A percentile compares a stretch with the other conserved stretches of the same genome.
These are phyloP conservation scores for Glossophaga mutica DNA, from an alignment of 2,797 vertebrate genomes.

Conservation along the genomic window DNA sequence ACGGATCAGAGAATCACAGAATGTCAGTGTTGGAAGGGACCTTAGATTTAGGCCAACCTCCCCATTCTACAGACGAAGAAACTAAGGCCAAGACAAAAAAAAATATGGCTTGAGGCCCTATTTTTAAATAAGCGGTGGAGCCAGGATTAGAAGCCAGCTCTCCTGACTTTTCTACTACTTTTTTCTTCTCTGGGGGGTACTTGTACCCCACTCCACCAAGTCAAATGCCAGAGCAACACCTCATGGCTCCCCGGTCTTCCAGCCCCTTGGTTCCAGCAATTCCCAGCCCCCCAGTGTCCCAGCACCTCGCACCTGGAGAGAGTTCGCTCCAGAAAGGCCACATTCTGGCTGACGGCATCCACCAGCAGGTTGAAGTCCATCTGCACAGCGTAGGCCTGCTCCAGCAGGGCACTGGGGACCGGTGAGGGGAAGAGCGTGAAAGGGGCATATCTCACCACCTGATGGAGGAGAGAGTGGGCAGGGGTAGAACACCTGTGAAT, in stretches of 20 bases:
- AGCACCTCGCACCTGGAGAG: conserved; percentile 85
- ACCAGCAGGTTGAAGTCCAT: conserved; percentile 92
- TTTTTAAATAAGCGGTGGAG: neutral
- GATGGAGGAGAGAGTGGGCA: conserved; percentile 42
- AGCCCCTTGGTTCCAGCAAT: neutral
- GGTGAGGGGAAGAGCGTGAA: conserved; percentile 92
- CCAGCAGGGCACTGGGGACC: conserved; percentile 86
- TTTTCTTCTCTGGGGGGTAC: neutral
- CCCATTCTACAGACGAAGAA: conserved; percentile 33
- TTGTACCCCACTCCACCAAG: neutral
- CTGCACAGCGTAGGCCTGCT: conserved; percentile 90
- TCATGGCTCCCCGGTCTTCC: neutral
- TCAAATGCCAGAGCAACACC: neutral
- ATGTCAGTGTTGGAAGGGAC: neutral
- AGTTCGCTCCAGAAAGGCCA: conserved; percentile 87
- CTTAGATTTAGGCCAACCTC: neutral
- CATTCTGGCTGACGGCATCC: conserved; percentile 91
- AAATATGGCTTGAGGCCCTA: neutral
- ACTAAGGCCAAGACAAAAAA: neutral
- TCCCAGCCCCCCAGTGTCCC: neutral
- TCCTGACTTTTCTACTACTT: neutral
- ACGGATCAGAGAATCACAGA: conserved; percentile 11
- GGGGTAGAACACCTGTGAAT: neutral
- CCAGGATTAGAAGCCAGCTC: neutral
- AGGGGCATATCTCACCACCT: conserved; percentile 92